Percentiles rank a stretch among this genome's conserved stretches.
Conservation (phyloP, 2,113 vertebrate species). For the Pollimyrus isidori region DNA sequence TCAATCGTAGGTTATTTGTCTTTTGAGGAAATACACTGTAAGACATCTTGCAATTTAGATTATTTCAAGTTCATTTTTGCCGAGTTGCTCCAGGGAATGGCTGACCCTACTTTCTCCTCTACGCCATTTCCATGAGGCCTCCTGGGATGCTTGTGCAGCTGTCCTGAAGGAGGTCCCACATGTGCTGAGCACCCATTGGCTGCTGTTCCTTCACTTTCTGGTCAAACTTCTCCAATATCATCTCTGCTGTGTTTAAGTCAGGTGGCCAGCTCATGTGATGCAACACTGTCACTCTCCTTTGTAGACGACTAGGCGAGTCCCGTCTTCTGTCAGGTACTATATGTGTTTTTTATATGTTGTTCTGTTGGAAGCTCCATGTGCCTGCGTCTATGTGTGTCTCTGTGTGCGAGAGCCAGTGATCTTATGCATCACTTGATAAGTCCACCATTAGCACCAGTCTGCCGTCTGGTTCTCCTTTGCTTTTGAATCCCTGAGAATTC, state of each 20-base stretch:
- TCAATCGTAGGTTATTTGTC: too few species aligned
- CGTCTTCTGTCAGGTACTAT: background rate
- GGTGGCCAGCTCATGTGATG: too few species aligned
- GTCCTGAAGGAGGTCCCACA: background rate
- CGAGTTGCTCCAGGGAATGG: background rate
- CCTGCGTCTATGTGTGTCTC: background rate
- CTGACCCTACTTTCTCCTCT: background rate
- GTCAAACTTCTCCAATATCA: too few species aligned
- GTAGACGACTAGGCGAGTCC: background rate
- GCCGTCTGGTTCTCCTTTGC: background rate
- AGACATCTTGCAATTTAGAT: too few species aligned
- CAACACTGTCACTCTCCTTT: background rate
- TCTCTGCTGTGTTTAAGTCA: too few species aligned
- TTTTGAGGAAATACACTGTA: too few species aligned
- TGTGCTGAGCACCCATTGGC: too few species aligned
- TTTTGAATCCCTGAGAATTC: background rate
- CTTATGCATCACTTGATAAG: background rate
- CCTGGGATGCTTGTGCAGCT: background rate
- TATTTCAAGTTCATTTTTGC: too few species aligned
- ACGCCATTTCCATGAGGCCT: background rate
- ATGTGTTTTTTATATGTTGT: background rate
- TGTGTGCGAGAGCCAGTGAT: background rate
- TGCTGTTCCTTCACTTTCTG: too few species aligned
- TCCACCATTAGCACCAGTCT: background rate
- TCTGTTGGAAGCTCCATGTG: background rate